phyloP scores from a whole-genome alignment of 2,113 vertebrate species.

The Mastomys coucha region DNA sequence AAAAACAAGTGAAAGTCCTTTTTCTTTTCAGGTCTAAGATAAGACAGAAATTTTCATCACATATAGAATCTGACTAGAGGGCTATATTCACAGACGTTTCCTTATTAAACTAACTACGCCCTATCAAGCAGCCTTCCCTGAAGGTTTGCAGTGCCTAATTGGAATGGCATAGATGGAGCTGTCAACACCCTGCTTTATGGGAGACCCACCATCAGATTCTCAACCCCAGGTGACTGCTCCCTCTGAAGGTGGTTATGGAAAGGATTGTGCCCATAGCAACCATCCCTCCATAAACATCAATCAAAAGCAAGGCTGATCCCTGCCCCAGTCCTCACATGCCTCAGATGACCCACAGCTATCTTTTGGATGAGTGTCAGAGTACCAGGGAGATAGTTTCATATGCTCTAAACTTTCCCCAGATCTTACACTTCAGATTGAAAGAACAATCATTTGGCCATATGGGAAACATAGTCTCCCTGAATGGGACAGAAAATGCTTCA shows the following conservation, averaged over 20 bases:
- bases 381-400: neutral
- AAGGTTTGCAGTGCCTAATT: constrained; percentile 55
- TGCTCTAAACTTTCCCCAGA: neutral
- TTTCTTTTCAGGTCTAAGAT: constrained; percentile 10
- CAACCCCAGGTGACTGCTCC: neutral
- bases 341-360: neutral
- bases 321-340: neutral
- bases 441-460: neutral
- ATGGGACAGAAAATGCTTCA: neutral
- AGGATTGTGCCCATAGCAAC: neutral
- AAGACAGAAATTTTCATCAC: constrained; percentile 57
- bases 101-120: constrained; percentile 56
- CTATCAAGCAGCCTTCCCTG: neutral
- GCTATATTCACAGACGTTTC: constrained; percentile 57
- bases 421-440: constrained; percentile 18
- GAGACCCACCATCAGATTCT: neutral
- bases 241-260: neutral
- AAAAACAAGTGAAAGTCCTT: constrained; percentile 42
- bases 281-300: neutral
- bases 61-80: constrained; percentile 58
- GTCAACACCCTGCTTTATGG: neutral
- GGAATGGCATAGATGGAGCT: neutral
- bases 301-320: neutral
- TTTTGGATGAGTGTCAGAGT: neutral
- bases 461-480: neutral